Base-by-base conservation (phyloP, 2,888 invertebrate genomes). In the Drosophila borborema region DNA sequence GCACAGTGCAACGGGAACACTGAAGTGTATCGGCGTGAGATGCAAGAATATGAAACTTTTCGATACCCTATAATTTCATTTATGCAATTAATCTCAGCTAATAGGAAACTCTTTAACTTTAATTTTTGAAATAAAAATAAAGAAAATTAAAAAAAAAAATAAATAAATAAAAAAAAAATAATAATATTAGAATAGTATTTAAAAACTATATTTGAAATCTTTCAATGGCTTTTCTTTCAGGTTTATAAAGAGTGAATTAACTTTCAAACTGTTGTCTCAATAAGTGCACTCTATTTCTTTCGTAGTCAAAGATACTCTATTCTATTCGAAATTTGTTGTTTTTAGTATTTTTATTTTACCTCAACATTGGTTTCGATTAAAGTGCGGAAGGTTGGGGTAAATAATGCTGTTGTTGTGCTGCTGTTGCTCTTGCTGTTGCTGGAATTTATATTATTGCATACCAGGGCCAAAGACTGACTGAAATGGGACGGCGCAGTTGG, bases 381-480 rank as follows among this genome's bases (percentile, higher is more conserved):
- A 82, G 82, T 73, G 72, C 48, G 64, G 58, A 53, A 41, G 20
- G 18, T n/a, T 45, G 66, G 34, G 20, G 45, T 20, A 14, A 7
- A 34, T 12, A 51, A 18, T 51, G 54, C 23, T 68, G 48, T 18
- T 43, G 20, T 7, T 31, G 58, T 38, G 56, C 16, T 2, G 56
- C 41, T 72, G 48, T 36, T 54, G 59, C 49, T 28, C 43, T 48
- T 62, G 54, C 36, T 68, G 46, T 38, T 56, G 59, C 43, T 56
- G 87, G 84, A 84, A 84, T 84, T 84, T 84, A 84, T 86, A 86
- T 84, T 84, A 84, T 82, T 86, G 84, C 84, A 84, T 84, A 78
- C 78, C 78, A 68, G 74, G 43, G 66, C 80, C 80, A 65, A 66
- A 70, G 72, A 53, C 51, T 41, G 56, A 20, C 64, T 64, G 31